phyloP scores from a whole-genome alignment of 2,113 vertebrate species.

The Bubo blakistoni region DNA sequence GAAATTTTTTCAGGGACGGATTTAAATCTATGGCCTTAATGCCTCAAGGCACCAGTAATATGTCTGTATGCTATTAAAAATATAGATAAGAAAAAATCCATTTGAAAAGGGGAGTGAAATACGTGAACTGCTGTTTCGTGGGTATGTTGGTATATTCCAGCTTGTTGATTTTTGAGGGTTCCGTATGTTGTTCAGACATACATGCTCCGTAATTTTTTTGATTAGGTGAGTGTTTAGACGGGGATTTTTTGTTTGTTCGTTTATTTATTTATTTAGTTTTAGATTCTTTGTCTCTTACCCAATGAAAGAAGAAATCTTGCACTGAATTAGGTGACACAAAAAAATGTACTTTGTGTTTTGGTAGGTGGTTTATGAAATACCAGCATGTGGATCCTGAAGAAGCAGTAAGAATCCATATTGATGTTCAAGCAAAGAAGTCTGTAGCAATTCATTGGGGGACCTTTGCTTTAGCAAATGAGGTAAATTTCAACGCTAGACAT shows the following conservation, averaged over 20 bases:
- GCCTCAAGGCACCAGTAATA: not conserved
- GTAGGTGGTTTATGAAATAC: slow-evolving; percentile 90
- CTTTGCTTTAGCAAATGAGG: slow-evolving; percentile 93
- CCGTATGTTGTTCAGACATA: not conserved
- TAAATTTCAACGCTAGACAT: slow-evolving; percentile 33
- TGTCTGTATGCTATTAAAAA: not conserved
- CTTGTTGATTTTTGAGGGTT: not conserved
- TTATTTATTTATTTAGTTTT: not conserved
- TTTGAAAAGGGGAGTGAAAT: not conserved
- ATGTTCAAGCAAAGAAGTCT: slow-evolving; percentile 88
- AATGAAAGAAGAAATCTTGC: not conserved
- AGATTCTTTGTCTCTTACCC: not conserved
- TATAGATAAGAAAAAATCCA: not conserved
- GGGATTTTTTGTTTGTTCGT: not conserved
- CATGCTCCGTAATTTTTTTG: not conserved
- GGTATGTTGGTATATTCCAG: not conserved
- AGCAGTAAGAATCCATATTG: slow-evolving; percentile 90
- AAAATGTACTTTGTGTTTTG: slow-evolving; percentile 44
- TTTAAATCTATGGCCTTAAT: not conserved
- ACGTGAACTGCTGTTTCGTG: not conserved
- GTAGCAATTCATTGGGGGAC: slow-evolving; percentile 96
- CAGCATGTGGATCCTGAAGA: slow-evolving; percentile 94
- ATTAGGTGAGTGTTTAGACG: not conserved
- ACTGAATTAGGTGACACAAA: not conserved
- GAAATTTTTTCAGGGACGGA: not conserved